Evolutionary conservation across 64 coral and sea anemone species (phyloP).

Genomic region (Acropora yongei): DNA sequence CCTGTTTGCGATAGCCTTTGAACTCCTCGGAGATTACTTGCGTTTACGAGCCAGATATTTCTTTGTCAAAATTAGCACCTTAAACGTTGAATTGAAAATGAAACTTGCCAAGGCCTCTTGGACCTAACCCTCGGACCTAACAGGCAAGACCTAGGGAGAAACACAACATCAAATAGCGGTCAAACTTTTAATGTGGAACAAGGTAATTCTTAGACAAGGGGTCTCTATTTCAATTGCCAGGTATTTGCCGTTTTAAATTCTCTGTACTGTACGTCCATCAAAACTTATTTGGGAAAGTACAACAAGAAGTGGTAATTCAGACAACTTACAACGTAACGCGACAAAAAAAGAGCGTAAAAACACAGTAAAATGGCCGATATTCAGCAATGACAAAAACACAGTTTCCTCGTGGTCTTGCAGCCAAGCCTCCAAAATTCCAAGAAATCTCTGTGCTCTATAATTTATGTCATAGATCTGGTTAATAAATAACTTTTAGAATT

Average conservation of each 20-base stretch:
- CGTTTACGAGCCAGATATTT: constrained; percentile 16
- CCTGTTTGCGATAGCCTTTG: not conserved
- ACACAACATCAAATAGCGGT: constrained; percentile 38
- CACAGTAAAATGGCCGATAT: constrained; percentile 34
- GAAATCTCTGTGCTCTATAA: not conserved
- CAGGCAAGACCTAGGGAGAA: constrained; percentile 32
- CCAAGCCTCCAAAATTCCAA: constrained; percentile 14
- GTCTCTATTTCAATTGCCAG: constrained; percentile 47
- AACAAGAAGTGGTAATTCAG: constrained; percentile 31
- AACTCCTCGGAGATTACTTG: constrained; percentile 7
- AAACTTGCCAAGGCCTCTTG: not conserved
- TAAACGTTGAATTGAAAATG: not conserved
- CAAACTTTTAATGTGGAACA: constrained; percentile 47
- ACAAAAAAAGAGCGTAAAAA: constrained; percentile 36
- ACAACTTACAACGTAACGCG: not conserved
- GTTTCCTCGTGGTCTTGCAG: constrained; percentile 22
- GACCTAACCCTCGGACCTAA: not conserved
- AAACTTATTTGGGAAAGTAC: constrained; percentile 40
- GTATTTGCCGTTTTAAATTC: constrained; percentile 53
- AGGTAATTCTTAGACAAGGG: constrained; percentile 37
- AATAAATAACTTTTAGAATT: constrained; percentile 4
- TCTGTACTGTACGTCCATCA: constrained; percentile 37
- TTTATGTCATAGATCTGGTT: constrained; percentile 15
- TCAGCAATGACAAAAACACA: constrained; percentile 17
- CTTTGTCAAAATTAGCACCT: not conserved